Percentiles rank a stretch among this genome's conserved stretches.
Evolutionary conservation across 2,888 invertebrate species (phyloP).

Genomic region (Sminthurinus aureus): DNA sequence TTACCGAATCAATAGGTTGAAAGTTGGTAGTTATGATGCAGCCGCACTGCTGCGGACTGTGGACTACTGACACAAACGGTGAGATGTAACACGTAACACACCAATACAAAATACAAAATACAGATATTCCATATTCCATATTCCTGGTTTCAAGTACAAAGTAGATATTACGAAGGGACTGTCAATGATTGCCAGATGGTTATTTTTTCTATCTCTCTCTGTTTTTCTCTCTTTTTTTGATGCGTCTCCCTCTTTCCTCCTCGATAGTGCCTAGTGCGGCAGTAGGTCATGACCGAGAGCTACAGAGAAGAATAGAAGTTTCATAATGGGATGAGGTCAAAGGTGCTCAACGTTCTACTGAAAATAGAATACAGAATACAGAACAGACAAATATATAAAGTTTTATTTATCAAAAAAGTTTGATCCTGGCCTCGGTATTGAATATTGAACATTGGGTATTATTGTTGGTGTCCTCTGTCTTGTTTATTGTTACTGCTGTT

Average conservation of each 20-base stretch:
- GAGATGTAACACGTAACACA: too few species aligned
- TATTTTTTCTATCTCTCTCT: slow-evolving; percentile 19
- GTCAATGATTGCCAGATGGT: slow-evolving; percentile 42
- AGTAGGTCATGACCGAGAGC: slow-evolving; percentile 34
- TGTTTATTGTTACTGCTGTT: too few species aligned
- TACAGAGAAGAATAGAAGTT: slow-evolving; percentile 20
- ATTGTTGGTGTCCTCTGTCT: too few species aligned
- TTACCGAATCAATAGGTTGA: too few species aligned
- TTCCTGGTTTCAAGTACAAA: neutral
- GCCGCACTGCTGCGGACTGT: too few species aligned
- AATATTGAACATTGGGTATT: too few species aligned
- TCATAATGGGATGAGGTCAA: slow-evolving; percentile 42
- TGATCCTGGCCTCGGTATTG: too few species aligned
- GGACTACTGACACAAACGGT: too few species aligned
- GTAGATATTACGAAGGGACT: slow-evolving; percentile 4
- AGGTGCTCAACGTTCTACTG: slow-evolving; percentile 40
- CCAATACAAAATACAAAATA: too few species aligned
- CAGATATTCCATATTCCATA: too few species aligned
- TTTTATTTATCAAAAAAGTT: too few species aligned
- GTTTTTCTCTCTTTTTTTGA: neutral
- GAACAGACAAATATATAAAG: neutral
- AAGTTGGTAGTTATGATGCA: too few species aligned
- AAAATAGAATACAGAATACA: neutral
- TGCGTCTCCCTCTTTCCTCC: neutral
- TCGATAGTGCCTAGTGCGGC: neutral